phyloP scores from a whole-genome alignment of 2,113 vertebrate genomes.

The Paracanthobrama guichenoti region DNA sequence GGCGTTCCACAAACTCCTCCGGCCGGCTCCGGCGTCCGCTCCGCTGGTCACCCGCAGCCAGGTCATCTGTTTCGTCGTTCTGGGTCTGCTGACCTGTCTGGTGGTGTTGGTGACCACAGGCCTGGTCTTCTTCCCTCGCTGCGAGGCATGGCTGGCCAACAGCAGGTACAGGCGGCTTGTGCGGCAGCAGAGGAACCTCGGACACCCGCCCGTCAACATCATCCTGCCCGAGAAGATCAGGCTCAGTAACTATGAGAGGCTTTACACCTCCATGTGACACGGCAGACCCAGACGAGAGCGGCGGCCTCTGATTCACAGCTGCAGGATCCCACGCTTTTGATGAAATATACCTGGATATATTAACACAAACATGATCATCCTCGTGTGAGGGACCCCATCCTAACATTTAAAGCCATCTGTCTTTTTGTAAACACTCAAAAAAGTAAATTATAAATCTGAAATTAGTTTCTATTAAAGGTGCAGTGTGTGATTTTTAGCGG shows the following conservation, averaged over 20 bases:
- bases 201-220: slow-evolving; percentile 83
- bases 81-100: slow-evolving; percentile 90
- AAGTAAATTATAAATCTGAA: too few relatives aligned
- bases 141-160: slow-evolving; percentile 88
- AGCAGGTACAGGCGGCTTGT: slow-evolving; percentile 85
- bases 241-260: slow-evolving; percentile 82
- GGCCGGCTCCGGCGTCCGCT: slow-evolving; percentile 73
- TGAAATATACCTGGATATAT: neutral
- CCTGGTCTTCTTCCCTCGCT: slow-evolving; percentile 90
- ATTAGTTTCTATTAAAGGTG: too few relatives aligned
- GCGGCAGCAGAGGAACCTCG: slow-evolving; percentile 82
- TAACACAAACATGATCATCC: too few relatives aligned
- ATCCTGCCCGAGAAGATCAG: slow-evolving; percentile 91
- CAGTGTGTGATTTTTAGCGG: too few relatives aligned
- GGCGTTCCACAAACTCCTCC: slow-evolving; percentile 78
- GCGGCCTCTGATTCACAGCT: neutral
- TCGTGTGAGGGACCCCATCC: too few relatives aligned
- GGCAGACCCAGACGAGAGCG: neutral
- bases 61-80: slow-evolving; percentile 88
- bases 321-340: neutral
- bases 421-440: too few relatives aligned
- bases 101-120: slow-evolving; percentile 88
- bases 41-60: slow-evolving; percentile 87
- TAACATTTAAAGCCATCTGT: too few relatives aligned
- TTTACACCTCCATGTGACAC: slow-evolving; percentile 82